phyloP scores from a whole-genome alignment of 2,888 invertebrate species.

The Phoronis australis region DNA sequence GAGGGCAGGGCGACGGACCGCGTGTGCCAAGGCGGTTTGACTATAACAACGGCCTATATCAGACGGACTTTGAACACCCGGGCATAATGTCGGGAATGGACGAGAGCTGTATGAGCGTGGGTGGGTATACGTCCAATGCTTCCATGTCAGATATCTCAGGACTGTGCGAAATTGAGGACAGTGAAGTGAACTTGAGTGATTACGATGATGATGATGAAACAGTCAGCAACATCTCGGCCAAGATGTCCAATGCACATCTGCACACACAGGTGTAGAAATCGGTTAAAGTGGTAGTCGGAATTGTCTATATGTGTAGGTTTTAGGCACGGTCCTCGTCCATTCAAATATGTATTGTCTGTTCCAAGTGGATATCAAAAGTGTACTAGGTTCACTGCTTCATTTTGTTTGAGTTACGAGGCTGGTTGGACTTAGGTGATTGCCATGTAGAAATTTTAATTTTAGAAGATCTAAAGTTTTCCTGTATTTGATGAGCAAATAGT shows the following conservation, averaged over 20 bases:
- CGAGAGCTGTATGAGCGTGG: constrained; percentile 67
- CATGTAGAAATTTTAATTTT: no score
- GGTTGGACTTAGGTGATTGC: no score
- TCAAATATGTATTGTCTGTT: no score
- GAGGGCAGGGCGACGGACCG: constrained; percentile 34
- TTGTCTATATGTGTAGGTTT: no score
- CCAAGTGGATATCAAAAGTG: no score
- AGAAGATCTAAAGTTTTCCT: no score
- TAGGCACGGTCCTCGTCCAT: no score
- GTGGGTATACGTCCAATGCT: constrained; percentile 55
- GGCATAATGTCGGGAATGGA: constrained; percentile 53
- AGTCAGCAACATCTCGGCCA: constrained; percentile 24
- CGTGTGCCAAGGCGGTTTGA: constrained; percentile 16
- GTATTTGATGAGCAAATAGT: no score
- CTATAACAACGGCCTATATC: constrained; percentile 21
- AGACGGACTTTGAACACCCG: constrained; percentile 60
- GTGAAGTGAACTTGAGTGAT: constrained; percentile 46
- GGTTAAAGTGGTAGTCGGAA: no score
- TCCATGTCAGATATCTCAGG: constrained; percentile 84
- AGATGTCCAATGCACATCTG: constrained; percentile 9
- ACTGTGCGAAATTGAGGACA: constrained; percentile 82
- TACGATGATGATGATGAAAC: constrained; percentile 39
- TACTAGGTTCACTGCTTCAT: no score
- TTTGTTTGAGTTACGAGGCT: no score
- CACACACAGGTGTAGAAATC: constrained; percentile 17